Base-by-base conservation (phyloP, 2,888 invertebrate species). In the Heterodera filipjevi region DNA sequence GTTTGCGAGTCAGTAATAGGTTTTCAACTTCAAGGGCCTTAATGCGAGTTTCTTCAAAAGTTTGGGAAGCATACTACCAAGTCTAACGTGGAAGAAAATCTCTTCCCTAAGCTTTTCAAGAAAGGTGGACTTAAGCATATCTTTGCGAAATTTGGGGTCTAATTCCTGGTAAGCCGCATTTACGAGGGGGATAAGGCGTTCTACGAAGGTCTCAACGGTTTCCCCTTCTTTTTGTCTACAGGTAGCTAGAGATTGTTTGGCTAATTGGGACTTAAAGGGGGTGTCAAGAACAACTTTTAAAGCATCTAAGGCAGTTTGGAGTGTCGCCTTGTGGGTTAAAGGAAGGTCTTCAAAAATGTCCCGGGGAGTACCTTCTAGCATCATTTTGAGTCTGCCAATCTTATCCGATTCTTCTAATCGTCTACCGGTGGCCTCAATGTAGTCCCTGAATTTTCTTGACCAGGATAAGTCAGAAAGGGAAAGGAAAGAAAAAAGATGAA, bases 11-110 rank as follows among this genome's bases (percentile, higher is more conserved):
- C 12, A n/a, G 32, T 14, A 71, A 27, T 14, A 71, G 71, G 12
- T 71, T 71, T 32, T 71, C 71, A 12, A 71, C 71, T 71, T 71
- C 71, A 27, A 71, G 49, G 3, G 71, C 32, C 71, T n/a, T n/a
- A n/a, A n/a, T n/a, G n/a, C n/a, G n/a, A n/a, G n/a, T n/a, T n/a
- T n/a, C n/a, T n/a, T n/a, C n/a, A n/a, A n/a, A n/a, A n/a, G n/a
- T n/a, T n/a, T n/a, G n/a, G n/a, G n/a, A n/a, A n/a, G n/a, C n/a
- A n/a, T n/a, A n/a, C n/a, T n/a, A n/a, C n/a, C n/a, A n/a, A n/a
- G n/a, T n/a, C n/a, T n/a, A n/a, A n/a, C n/a, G n/a, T n/a, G n/a
- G n/a, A n/a, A n/a, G n/a, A n/a, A n/a, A n/a, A n/a, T n/a, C n/a
- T n/a, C n/a, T n/a, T n/a, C n/a, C n/a, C n/a, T n/a, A n/a, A n/a